These are phyloP conservation scores for Actias luna DNA, from an alignment of 2,888 invertebrate genomes.

Conservation along the genomic window DNA sequence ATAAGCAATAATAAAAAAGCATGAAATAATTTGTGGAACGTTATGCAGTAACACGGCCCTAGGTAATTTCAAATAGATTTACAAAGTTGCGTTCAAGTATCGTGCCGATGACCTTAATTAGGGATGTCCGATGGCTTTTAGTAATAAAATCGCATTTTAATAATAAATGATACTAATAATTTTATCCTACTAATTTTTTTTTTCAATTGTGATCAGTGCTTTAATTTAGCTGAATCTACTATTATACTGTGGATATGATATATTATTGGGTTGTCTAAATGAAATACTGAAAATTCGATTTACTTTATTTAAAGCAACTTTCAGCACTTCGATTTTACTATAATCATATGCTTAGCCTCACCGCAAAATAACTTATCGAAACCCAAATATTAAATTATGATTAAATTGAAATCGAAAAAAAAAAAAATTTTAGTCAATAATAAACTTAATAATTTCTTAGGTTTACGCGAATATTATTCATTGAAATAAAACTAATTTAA, in stretches of 20 bases:
- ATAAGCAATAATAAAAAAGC: neutral
- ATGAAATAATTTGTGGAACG: neutral
- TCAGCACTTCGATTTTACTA: neutral
- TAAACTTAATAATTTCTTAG: too few species aligned
- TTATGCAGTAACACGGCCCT: conserved; percentile 1
- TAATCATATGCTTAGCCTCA: neutral
- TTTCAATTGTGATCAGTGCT: neutral
- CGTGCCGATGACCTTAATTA: conserved; percentile 4
- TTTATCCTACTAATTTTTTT: neutral
- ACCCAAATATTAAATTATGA: too few species aligned
- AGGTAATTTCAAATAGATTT: conserved; percentile 1
- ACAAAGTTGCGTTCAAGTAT: conserved; percentile 13
- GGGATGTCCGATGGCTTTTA: neutral
- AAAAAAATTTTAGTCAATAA: too few species aligned
- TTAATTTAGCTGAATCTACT: neutral
- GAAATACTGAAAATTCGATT: neutral
- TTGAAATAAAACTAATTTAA: too few species aligned
- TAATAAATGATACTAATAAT: neutral
- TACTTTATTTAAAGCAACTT: neutral
- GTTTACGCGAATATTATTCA: neutral
- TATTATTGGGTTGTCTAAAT: neutral
- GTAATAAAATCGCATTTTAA: neutral
- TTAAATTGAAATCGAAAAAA: too few species aligned
- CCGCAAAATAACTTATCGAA: too few species aligned
- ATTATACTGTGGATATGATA: neutral